Evolutionary conservation across 1,140 invertebrate genomes (phyloP).

Genomic region (Daktulosphaira vitifoliae): DNA sequence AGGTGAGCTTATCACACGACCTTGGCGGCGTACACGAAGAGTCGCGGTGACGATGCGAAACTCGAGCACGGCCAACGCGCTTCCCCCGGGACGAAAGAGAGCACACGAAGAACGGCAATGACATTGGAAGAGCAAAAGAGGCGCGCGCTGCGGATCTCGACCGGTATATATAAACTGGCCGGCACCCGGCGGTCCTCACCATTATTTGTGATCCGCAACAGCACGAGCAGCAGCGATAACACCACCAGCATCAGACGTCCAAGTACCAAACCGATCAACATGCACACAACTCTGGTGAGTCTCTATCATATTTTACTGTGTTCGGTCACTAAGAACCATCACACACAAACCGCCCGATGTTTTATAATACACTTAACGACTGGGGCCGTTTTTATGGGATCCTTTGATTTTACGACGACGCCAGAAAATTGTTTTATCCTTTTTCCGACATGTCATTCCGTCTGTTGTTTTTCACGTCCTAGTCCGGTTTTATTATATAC

Average conservation of each 20-base stretch:
- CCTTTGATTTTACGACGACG: too few species aligned
- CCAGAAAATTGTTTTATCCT: too few species aligned
- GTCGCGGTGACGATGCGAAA: neutral
- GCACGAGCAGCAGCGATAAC: constrained; percentile 7
- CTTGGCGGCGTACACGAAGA: too few species aligned
- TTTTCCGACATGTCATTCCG: too few species aligned
- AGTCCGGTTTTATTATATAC: too few species aligned
- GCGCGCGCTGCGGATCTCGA: neutral
- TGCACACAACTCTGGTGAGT: constrained; percentile 11
- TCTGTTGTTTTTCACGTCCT: too few species aligned
- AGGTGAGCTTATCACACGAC: neutral
- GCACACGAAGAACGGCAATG: constrained; percentile 4
- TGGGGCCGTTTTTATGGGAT: too few species aligned
- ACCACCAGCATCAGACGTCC: neutral
- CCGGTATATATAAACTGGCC: constrained; percentile 14
- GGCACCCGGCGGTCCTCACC: constrained; percentile 8
- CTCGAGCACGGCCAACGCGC: neutral
- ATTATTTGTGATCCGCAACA: neutral
- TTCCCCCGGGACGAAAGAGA: neutral
- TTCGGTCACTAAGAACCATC: neutral
- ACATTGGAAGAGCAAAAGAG: constrained; percentile 1
- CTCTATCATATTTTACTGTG: neutral
- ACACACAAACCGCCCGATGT: too few species aligned
- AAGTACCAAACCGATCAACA: neutral
- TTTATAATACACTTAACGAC: too few species aligned